phyloP scores from a whole-genome alignment of 2,113 vertebrate species.

The Paramisgurnus dabryanus region DNA sequence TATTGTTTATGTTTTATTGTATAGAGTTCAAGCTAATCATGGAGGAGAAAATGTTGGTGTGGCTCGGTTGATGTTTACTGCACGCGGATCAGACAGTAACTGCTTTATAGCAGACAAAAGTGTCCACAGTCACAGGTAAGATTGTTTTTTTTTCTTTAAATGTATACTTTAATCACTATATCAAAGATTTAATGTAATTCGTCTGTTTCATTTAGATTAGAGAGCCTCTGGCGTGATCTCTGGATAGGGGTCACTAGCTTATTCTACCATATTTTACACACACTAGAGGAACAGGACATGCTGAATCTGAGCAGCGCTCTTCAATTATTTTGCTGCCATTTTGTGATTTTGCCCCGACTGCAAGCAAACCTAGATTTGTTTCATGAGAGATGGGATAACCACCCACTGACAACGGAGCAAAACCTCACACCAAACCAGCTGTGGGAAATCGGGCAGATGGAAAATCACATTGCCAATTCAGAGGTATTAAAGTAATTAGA shows the following conservation, averaged over 20 bases:
- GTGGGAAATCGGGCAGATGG: constrained; percentile 4
- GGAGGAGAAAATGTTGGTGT: constrained; percentile 21
- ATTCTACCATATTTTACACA: no score
- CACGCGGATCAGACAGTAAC: not conserved
- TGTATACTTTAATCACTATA: no score
- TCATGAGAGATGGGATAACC: not conserved
- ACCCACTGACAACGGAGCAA: not conserved
- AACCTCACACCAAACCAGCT: constrained; percentile 31
- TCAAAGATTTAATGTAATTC: no score
- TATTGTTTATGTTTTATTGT: not conserved
- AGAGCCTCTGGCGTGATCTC: not conserved
- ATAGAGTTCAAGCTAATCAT: constrained; percentile 16
- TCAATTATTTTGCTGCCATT: constrained; percentile 2
- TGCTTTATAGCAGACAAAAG: no score
- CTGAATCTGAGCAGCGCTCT: not conserved
- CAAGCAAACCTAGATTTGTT: not conserved
- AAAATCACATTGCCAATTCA: constrained; percentile 13
- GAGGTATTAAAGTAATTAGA: constrained; percentile 7
- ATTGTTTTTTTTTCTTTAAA: not conserved
- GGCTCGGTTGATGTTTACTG: constrained; percentile 25
- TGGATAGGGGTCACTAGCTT: no score
- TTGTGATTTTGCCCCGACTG: not conserved
- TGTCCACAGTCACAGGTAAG: no score
- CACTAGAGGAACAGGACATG: no score
- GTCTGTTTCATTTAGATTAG: not conserved